Percentiles rank a stretch among this genome's conserved stretches.
Conservation (phyloP, 2,888 invertebrate genomes). For the Nomada hirtipes region DNA sequence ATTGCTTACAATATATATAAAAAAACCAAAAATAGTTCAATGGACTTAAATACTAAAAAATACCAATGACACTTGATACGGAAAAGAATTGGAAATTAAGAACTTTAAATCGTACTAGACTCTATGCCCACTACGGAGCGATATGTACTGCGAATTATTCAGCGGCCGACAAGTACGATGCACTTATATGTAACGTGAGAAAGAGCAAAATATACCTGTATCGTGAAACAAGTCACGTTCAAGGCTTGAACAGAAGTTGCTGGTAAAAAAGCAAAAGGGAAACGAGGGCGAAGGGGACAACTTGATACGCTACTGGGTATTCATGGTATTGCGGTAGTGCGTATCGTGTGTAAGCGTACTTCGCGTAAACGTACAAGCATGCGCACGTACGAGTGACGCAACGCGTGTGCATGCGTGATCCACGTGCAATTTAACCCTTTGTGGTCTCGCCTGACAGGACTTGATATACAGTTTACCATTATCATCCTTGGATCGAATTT, state of each 20-base stretch:
- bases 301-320: conserved; percentile 53
- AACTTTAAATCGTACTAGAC: too few relatives aligned
- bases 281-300: background rate
- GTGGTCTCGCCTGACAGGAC: conserved; percentile 32
- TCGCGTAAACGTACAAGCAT: conserved; percentile 43
- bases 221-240: conserved; percentile 17
- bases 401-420: conserved; percentile 47
- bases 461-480: conserved; percentile 29
- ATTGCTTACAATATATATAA: too few relatives aligned
- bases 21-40: too few relatives aligned
- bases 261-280: background rate
- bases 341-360: conserved; percentile 51
- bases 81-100: background rate
- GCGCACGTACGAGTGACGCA: conserved; percentile 54
- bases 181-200: conserved; percentile 23
- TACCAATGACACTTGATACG: too few relatives aligned
- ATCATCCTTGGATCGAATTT: conserved; percentile 29
- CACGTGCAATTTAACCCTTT: conserved; percentile 62
- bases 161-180: background rate
- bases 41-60: too few relatives aligned
- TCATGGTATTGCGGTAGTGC: conserved; percentile 53
- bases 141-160: background rate
- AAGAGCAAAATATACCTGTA: background rate
- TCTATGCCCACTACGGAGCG: background rate
- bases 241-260: conserved; percentile 20